A percentile compares a stretch with the other conserved stretches of the same genome.
Conservation (phyloP, 1,140 invertebrate genomes). For the Meloidogyne exigua region DNA sequence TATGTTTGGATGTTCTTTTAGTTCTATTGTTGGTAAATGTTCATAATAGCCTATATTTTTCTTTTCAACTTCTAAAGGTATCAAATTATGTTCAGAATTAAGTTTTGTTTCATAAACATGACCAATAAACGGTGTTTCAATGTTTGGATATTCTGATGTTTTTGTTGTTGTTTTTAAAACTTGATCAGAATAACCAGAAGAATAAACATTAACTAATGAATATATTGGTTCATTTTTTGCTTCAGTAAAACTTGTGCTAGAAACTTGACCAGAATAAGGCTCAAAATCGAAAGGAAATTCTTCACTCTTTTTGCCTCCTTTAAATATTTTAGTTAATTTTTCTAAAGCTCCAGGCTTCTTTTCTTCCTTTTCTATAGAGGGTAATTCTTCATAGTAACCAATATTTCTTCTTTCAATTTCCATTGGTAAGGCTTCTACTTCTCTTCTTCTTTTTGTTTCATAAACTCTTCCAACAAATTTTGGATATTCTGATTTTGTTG, state of each 20-base stretch:
- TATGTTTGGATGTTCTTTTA: too few species aligned
- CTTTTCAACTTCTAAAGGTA: neutral
- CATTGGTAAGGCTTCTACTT: neutral
- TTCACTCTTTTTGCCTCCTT: neutral
- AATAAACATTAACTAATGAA: constrained; percentile 25
- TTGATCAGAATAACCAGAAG: constrained; percentile 37
- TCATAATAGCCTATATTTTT: neutral
- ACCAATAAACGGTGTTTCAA: neutral
- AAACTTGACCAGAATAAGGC: constrained; percentile 13
- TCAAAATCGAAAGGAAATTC: constrained; percentile 15
- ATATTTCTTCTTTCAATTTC: neutral
- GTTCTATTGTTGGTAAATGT: too few species aligned
- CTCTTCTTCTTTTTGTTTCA: neutral
- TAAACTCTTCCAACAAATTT: neutral
- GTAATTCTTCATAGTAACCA: neutral
- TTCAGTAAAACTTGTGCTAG: constrained; percentile 24
- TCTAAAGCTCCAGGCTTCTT: constrained; percentile 14
- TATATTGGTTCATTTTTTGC: constrained; percentile 20
- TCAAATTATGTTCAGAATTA: neutral
- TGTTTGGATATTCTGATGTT: neutral
- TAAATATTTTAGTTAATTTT: constrained; percentile 13
- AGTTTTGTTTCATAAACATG: neutral
- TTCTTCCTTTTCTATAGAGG: neutral
- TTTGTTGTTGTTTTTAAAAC: neutral
- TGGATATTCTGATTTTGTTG: neutral